Evolutionary conservation across 2,888 invertebrate genomes (phyloP).

Genomic region (Apodemia zela): DNA sequence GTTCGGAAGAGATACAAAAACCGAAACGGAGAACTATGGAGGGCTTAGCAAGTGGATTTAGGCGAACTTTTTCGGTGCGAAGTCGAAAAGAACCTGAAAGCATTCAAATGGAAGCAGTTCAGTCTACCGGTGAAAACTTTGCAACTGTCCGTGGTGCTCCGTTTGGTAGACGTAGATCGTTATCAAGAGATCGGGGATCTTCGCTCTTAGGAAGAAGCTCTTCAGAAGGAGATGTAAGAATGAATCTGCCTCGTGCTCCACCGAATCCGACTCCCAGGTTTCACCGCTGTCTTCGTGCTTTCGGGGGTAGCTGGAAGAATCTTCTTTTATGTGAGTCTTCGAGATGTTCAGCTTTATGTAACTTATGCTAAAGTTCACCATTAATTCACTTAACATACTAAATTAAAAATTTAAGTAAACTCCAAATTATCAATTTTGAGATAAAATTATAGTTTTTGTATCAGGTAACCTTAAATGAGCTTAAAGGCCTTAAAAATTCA

Average conservation of each 20-base stretch:
- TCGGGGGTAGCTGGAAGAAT: slow-evolving; percentile 90
- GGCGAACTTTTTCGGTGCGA: slow-evolving; percentile 69
- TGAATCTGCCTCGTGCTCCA: slow-evolving; percentile 57
- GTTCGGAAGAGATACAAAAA: slow-evolving; percentile 68
- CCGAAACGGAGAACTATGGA: slow-evolving; percentile 66
- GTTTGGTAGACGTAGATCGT: slow-evolving; percentile 66
- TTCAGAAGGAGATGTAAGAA: slow-evolving; percentile 85
- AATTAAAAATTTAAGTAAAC: neutral
- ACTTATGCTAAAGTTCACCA: slow-evolving; percentile 30
- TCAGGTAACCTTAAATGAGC: neutral
- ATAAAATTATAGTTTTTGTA: neutral
- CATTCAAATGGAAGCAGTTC: slow-evolving; percentile 68
- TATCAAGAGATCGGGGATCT: slow-evolving; percentile 73
- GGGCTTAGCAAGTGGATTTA: slow-evolving; percentile 65
- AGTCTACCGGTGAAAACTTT: slow-evolving; percentile 58
- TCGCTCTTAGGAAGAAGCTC: slow-evolving; percentile 83
- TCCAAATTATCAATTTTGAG: neutral
- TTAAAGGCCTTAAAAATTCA: too few species aligned
- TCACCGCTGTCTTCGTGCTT: slow-evolving; percentile 86
- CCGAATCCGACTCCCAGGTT: slow-evolving; percentile 71
- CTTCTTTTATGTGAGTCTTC: slow-evolving; percentile 86
- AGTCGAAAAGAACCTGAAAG: slow-evolving; percentile 60
- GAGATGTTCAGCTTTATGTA: slow-evolving; percentile 45
- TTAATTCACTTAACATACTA: slow-evolving; percentile 22
- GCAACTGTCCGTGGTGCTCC: slow-evolving; percentile 71